A percentile compares a stretch with the other conserved stretches of the same genome.
These are phyloP conservation scores for Pollenia amentaria DNA, from an alignment of 2,888 invertebrate species.

Conservation along the genomic window DNA sequence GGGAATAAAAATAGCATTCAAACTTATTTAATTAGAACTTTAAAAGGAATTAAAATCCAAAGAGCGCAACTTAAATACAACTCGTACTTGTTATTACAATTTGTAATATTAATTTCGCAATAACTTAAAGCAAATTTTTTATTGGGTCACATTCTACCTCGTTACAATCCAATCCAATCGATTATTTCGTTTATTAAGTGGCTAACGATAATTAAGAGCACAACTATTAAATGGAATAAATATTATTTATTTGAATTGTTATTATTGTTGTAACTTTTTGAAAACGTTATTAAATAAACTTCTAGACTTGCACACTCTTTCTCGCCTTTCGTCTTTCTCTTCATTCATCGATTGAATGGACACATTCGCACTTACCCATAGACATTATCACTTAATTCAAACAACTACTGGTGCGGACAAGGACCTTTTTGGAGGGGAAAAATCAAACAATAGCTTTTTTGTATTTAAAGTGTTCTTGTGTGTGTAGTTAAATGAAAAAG, in stretches of 20 bases:
- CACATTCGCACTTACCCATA: neutral
- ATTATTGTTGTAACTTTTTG: slow-evolving; percentile 11
- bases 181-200: neutral
- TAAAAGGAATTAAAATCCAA: too few relatives aligned
- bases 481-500: slow-evolving; percentile 41
- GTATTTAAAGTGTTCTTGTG: slow-evolving; percentile 26
- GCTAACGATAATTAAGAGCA: slow-evolving; percentile 27
- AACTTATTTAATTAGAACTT: too few relatives aligned
- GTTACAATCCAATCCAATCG: neutral
- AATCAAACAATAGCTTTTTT: slow-evolving; percentile 59
- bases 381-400: slow-evolving; percentile 20
- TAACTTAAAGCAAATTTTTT: too few relatives aligned
- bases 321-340: neutral
- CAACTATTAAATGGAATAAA: neutral
- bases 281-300: slow-evolving; percentile 34
- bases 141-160: too few relatives aligned
- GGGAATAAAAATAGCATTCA: too few relatives aligned
- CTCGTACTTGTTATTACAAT: too few relatives aligned
- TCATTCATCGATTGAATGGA: neutral
- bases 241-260: slow-evolving; percentile 18
- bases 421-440: slow-evolving; percentile 54
- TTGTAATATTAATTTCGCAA: too few relatives aligned
- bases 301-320: slow-evolving; percentile 21
- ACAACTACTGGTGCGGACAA: slow-evolving; percentile 62
- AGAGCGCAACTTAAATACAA: too few relatives aligned